Conservation (phyloP, 1,140 invertebrate species). For the Cydia fagiglandana region DNA sequence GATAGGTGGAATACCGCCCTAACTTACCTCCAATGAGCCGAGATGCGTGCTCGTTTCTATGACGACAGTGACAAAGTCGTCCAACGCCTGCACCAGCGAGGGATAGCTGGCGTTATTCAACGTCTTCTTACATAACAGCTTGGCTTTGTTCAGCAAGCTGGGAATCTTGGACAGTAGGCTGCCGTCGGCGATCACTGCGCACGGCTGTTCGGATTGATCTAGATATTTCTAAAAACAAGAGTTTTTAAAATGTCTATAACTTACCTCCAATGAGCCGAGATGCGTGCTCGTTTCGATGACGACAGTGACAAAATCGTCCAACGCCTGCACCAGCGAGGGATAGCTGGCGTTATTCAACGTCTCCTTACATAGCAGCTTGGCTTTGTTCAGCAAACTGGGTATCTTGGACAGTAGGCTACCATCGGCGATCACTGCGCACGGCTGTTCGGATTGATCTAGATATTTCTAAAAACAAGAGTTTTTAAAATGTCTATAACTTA, state of each 20-base stretch:
- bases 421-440: constrained; percentile 46
- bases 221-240: too few species aligned
- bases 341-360: constrained; percentile 80
- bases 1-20: too few species aligned
- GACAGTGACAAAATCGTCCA: constrained; percentile 84
- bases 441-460: constrained; percentile 58
- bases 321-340: constrained; percentile 78
- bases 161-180: constrained; percentile 63
- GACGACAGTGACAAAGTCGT: constrained; percentile 83
- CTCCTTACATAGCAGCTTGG: constrained; percentile 82
- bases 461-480: constrained; percentile 64
- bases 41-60: constrained; percentile 83
- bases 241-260: too few species aligned
- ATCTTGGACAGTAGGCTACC: constrained; percentile 62
- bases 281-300: constrained; percentile 83
- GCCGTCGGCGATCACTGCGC: constrained; percentile 45
- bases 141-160: constrained; percentile 80
- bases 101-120: constrained; percentile 81
- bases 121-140: constrained; percentile 82
- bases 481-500: constrained; percentile 65
- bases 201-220: constrained; percentile 58
- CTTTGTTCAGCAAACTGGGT: constrained; percentile 77
- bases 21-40: constrained; percentile 82
- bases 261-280: constrained; percentile 83
- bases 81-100: constrained; percentile 80